Percentiles rank a stretch among this genome's conserved stretches.
Conservation (phyloP, 1,140 invertebrate species). For the Charaxes varanes region DNA sequence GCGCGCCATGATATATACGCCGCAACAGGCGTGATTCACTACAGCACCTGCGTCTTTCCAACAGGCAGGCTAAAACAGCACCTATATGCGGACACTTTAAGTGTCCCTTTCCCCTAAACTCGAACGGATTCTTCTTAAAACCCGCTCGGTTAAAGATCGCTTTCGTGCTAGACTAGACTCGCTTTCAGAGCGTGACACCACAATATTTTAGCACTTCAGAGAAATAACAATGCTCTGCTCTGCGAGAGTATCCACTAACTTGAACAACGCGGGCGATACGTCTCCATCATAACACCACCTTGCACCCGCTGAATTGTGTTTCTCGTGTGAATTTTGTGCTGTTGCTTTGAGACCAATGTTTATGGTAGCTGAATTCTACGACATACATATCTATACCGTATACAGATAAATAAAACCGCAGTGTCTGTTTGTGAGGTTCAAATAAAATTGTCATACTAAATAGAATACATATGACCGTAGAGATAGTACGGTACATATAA, state of each 20-base stretch:
- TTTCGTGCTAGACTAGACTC: constrained; percentile 39
- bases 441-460: no score
- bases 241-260: constrained; percentile 40
- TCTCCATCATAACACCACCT: constrained; percentile 51
- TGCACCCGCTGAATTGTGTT: no score
- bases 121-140: constrained; percentile 36
- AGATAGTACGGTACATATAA: no score
- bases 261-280: constrained; percentile 39
- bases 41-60: constrained; percentile 45
- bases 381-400: no score
- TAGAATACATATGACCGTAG: no score
- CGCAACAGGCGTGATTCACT: constrained; percentile 57
- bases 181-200: constrained; percentile 32
- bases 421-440: no score
- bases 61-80: constrained; percentile 18
- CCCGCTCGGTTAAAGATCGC: constrained; percentile 40
- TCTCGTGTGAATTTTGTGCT: neutral
- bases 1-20: constrained; percentile 53
- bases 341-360: no score
- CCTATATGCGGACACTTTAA: constrained; percentile 9
- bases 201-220: constrained; percentile 58
- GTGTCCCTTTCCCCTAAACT: constrained; percentile 12
- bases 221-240: constrained; percentile 61
- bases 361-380: no score
- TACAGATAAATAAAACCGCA: no score